phyloP scores from a whole-genome alignment of 2,113 vertebrate genomes.

The Misgurnus anguillicaudatus region DNA sequence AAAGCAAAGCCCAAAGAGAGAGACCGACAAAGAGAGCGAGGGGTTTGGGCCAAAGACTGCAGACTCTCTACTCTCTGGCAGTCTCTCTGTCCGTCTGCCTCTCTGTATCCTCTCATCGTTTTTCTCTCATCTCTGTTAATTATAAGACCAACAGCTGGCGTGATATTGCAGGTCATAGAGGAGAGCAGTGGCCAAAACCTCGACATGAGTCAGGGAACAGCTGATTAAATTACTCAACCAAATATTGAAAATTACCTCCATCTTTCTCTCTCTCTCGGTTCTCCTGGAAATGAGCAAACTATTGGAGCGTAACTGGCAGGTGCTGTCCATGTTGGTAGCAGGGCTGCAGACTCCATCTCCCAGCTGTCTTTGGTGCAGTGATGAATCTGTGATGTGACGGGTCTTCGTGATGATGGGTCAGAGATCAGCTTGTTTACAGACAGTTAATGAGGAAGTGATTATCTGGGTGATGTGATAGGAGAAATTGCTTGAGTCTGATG shows the following conservation, averaged over 20 bases:
- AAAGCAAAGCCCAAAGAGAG: conserved; percentile 24
- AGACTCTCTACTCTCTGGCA: conserved; percentile 1
- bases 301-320: conserved; percentile 44
- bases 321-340: conserved; percentile 50
- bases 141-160: conserved; percentile 49
- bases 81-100: conserved; percentile 4
- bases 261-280: conserved; percentile 4
- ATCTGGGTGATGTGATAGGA: conserved; percentile 31
- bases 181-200: conserved; percentile 37
- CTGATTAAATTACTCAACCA: conserved; percentile 49
- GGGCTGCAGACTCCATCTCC: conserved; percentile 49
- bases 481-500: not conserved
- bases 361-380: conserved; percentile 55
- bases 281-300: conserved; percentile 4
- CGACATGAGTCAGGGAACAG: conserved; percentile 33
- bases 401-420: conserved; percentile 35
- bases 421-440: conserved; percentile 38
- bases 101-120: conserved; percentile 3
- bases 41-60: not conserved
- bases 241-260: conserved; percentile 48
- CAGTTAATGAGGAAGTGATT: conserved; percentile 50
- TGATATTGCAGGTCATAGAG: conserved; percentile 49
- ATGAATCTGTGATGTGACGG: conserved; percentile 52
- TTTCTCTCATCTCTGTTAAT: conserved; percentile 46
- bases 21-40: not conserved